These are phyloP conservation scores for Patiria miniata DNA, from an alignment of 35 echinoderm and acorn worm genomes.

Conservation along the genomic window DNA sequence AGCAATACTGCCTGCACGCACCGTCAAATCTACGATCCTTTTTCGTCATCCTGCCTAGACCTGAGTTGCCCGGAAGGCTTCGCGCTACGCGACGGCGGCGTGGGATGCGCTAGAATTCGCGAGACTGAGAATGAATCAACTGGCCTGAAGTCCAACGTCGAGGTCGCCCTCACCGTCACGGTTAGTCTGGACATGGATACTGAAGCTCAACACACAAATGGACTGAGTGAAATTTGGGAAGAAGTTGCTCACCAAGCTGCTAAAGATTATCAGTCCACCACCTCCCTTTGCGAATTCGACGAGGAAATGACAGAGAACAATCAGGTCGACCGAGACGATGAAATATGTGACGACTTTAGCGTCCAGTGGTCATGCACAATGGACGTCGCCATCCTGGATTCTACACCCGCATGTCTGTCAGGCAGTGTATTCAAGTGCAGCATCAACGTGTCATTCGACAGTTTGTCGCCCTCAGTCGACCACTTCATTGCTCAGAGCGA, in stretches of 20 bases:
- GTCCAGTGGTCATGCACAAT: neutral
- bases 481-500: too few relatives aligned
- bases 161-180: neutral
- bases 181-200: neutral
- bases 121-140: neutral
- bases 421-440: too few relatives aligned
- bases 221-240: neutral
- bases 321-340: neutral
- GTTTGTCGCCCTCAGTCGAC: too few relatives aligned
- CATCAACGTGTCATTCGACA: too few relatives aligned
- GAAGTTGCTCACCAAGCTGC: neutral
- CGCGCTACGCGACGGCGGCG: neutral
- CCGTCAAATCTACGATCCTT: constrained; percentile 1
- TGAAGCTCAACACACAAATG: too few relatives aligned
- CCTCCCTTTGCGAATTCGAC: neutral
- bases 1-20: neutral
- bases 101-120: neutral
- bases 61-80: neutral
- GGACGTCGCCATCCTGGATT: neutral
- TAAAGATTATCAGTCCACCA: neutral
- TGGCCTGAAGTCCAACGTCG: neutral
- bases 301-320: neutral
- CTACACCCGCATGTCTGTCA: too few relatives aligned
- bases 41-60: neutral
- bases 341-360: neutral